Conservation (phyloP, 2,797 vertebrate species). For the Crocidura indochinensis region DNA sequence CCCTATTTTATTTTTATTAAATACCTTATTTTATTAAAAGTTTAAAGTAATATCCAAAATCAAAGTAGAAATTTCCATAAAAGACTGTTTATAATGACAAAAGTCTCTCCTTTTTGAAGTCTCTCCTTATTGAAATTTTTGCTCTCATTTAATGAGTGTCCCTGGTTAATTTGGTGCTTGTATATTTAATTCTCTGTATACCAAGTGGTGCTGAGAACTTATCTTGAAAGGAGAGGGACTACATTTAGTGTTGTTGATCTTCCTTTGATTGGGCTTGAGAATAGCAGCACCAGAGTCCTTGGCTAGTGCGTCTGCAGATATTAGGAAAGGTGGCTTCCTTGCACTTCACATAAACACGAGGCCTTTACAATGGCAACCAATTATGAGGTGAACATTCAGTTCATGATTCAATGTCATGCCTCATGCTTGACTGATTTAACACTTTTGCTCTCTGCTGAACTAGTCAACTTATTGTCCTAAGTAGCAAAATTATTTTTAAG, state of each 20-base stretch:
- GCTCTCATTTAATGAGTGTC: background rate
- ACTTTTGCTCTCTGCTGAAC: conserved; percentile 7
- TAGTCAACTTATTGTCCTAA: background rate
- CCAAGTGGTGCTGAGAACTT: background rate
- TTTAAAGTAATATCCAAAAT: conserved; percentile 1
- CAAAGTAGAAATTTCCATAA: background rate
- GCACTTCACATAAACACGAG: conserved; percentile 45
- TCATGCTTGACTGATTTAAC: conserved; percentile 13
- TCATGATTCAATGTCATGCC: background rate
- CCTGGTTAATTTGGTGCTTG: background rate
- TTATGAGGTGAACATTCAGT: conserved; percentile 47
- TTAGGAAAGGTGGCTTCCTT: conserved; percentile 39
- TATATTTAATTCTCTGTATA: background rate
- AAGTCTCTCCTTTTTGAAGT: background rate
- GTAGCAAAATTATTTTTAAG: conserved; percentile 22
- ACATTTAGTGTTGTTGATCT: background rate
- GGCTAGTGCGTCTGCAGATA: conserved; percentile 23
- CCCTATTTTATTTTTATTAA: no score
- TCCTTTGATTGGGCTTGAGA: conserved; percentile 46
- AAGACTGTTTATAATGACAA: conserved; percentile 25
- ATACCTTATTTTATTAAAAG: conserved; percentile 5
- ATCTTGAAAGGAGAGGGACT: background rate
- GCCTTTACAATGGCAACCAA: conserved; percentile 43
- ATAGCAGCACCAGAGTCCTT: background rate
- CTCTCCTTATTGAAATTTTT: background rate